A percentile compares a stretch with the other conserved stretches of the same genome.
Conservation (phyloP, 2,113 vertebrate species). For the Xyliphius kryptos region DNA sequence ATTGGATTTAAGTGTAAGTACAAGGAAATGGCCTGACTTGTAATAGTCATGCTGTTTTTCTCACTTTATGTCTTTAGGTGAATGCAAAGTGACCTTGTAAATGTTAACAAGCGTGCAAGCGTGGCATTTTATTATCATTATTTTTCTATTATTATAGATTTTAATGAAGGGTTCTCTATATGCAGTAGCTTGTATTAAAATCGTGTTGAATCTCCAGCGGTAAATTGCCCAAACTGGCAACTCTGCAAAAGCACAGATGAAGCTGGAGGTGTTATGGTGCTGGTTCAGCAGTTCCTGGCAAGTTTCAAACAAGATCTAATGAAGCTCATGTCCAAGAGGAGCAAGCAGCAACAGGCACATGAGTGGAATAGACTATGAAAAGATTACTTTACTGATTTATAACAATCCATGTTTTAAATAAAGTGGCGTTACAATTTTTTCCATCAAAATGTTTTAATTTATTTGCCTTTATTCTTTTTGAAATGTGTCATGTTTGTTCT, state of each 20-base stretch:
- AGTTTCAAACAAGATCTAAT: constrained; percentile 12
- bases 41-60: constrained; percentile 6
- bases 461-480: no score
- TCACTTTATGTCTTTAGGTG: background rate
- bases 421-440: background rate
- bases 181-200: background rate
- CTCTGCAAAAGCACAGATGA: background rate
- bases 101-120: constrained; percentile 15
- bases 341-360: constrained; percentile 7
- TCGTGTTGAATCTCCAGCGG: constrained; percentile 1
- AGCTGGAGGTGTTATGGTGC: constrained; percentile 8
- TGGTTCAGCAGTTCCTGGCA: constrained; percentile 7
- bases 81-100: background rate
- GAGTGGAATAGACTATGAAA: background rate
- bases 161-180: background rate
- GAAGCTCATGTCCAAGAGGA: constrained; percentile 17
- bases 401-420: no score
- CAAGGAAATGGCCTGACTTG: constrained; percentile 35
- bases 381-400: no score
- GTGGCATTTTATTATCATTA: background rate
- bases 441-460: no score
- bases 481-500: background rate
- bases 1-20: constrained; percentile 1
- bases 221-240: background rate
- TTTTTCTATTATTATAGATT: constrained; percentile 5